phyloP scores from a whole-genome alignment of 2,888 invertebrate species.

The Merodon equestris region DNA sequence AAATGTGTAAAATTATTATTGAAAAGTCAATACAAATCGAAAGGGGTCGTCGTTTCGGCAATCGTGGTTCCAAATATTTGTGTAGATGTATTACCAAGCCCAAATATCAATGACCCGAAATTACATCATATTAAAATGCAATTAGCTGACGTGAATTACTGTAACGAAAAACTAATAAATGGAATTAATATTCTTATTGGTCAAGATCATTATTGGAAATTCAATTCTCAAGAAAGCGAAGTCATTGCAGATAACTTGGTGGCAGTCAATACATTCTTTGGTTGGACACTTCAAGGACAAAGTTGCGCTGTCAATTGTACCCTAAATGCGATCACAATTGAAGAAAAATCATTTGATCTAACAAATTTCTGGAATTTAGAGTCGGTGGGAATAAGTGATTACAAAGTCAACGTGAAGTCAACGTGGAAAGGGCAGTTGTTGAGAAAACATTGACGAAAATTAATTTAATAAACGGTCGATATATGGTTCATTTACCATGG shows the following conservation, averaged over 20 bases:
- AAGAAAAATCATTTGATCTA: conserved; percentile 6
- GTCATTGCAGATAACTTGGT: conserved; percentile 21
- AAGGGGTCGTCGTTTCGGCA: not conserved
- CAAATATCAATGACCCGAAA: conserved; percentile 22
- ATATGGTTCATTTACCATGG: conserved; percentile 8
- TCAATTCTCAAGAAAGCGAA: conserved; percentile 37
- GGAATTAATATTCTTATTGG: conserved; percentile 16
- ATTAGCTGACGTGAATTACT: not conserved
- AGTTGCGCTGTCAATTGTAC: not conserved
- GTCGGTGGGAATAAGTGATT: not conserved
- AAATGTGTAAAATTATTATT: conserved; percentile 43
- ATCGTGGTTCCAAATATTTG: conserved; percentile 38
- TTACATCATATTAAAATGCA: not conserved
- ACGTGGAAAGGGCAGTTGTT: not conserved
- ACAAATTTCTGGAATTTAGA: conserved; percentile 2
- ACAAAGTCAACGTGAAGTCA: no score
- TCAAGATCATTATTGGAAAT: conserved; percentile 55
- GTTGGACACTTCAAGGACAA: conserved; percentile 31
- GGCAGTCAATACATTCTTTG: conserved; percentile 9
- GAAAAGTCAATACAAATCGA: conserved; percentile 40
- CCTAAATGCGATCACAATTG: not conserved
- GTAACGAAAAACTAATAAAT: not conserved
- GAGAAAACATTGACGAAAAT: conserved; percentile 34
- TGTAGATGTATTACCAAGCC: conserved; percentile 39
- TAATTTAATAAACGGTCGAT: conserved; percentile 20